These are phyloP conservation scores for Ichneumoninae sp. DNA, from an alignment of 2,888 invertebrate species.

Conservation along the genomic window DNA sequence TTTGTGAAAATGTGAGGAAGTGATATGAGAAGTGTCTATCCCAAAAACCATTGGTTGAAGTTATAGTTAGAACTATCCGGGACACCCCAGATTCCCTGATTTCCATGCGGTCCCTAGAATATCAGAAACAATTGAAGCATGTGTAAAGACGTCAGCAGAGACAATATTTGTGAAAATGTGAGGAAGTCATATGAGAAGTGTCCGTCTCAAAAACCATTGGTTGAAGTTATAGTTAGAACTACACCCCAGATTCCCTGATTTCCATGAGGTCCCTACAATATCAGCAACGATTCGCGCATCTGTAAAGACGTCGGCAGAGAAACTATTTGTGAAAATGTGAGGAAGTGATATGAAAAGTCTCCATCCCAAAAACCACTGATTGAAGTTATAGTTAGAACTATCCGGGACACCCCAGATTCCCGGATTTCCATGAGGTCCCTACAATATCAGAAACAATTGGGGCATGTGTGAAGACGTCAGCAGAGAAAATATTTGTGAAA, in stretches of 20 bases:
- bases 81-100: constrained; percentile 92
- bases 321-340: background rate
- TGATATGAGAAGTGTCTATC: background rate
- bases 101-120: constrained; percentile 90
- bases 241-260: constrained; percentile 90
- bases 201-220: background rate
- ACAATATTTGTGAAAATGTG: background rate
- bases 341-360: background rate
- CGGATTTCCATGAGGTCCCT: constrained; percentile 92
- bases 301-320: background rate
- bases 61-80: constrained; percentile 89
- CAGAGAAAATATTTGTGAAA: background rate
- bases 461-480: background rate
- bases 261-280: constrained; percentile 89
- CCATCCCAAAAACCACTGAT: background rate
- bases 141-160: background rate
- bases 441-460: constrained; percentile 52
- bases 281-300: too few species aligned
- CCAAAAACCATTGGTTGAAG: background rate
- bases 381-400: constrained; percentile 86
- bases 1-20: background rate
- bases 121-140: constrained; percentile 40
- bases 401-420: constrained; percentile 93
- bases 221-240: constrained; percentile 45
- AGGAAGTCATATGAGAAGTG: background rate